A percentile compares a stretch with the other conserved stretches of the same genome.
Evolutionary conservation across 2,888 invertebrate species (phyloP).

Genomic region (Plemyria rubiginata): DNA sequence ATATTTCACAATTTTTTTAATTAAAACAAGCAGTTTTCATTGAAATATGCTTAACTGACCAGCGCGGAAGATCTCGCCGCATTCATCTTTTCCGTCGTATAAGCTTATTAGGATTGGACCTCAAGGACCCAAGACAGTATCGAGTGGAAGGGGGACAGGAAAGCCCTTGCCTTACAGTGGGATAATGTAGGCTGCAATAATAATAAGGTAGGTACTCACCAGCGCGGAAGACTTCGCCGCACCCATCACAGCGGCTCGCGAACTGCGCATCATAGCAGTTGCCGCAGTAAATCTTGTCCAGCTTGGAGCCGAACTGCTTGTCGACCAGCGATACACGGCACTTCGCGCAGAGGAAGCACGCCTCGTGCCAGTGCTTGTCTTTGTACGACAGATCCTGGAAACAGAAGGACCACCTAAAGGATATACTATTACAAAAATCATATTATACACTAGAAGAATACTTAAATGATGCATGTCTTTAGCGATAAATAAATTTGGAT

Average conservation of each 20-base stretch:
- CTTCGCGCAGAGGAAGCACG: constrained; percentile 99
- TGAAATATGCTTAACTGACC: constrained; percentile 86
- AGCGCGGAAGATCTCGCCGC: constrained; percentile 99
- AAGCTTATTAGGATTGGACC: no score
- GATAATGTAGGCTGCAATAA: no score
- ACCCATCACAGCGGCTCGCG: constrained; percentile 99
- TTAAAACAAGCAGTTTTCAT: background rate
- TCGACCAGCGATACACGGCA: constrained; percentile 99
- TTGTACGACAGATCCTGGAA: constrained; percentile 99
- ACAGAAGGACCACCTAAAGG: no score
- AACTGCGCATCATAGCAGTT: constrained; percentile 99
- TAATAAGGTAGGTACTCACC: constrained; percentile 87
- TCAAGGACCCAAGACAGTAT: no score
- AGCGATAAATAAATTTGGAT: no score
- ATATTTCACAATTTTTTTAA: background rate
- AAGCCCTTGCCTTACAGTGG: no score
- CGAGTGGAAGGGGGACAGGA: no score
- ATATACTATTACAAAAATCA: no score
- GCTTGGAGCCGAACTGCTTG: constrained; percentile 99
- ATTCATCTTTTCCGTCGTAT: no score
- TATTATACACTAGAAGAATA: no score
- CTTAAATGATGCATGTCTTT: no score
- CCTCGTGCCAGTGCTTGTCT: constrained; percentile 99
- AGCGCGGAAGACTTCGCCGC: constrained; percentile 99
- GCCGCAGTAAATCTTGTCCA: constrained; percentile 99